Percentiles rank a stretch among this genome's conserved stretches.
Evolutionary conservation across 2,797 vertebrate species (phyloP).

Genomic region (Tinamus major): DNA sequence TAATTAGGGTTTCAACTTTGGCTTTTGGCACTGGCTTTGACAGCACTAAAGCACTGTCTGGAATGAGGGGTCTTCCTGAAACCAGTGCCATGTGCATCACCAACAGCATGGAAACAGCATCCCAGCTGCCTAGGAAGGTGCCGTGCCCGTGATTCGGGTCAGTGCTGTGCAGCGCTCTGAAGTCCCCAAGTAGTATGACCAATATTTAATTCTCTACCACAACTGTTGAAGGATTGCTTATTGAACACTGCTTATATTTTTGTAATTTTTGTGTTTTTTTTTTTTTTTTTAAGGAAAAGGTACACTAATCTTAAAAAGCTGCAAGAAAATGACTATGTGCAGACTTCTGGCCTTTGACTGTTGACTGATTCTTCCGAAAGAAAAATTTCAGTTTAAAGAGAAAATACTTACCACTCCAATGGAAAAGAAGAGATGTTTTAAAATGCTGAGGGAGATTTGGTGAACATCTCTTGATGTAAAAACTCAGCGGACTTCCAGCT

Average conservation of each 20-base stretch:
- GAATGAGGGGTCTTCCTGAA: not conserved
- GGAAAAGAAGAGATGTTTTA: not conserved
- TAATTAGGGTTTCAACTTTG: not conserved
- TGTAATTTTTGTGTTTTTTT: not conserved
- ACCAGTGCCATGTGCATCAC: not conserved
- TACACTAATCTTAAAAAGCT: not conserved
- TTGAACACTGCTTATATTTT: not conserved
- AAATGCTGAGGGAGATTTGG: not conserved
- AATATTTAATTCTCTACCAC: not conserved
- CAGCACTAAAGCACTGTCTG: not conserved
- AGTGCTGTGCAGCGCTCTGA: not conserved
- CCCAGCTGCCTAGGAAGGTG: not conserved
- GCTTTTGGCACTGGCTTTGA: too few species aligned
- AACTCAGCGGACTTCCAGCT: not conserved
- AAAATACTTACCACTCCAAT: not conserved
- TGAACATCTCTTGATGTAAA: not conserved
- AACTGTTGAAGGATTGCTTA: rapidly evolving
- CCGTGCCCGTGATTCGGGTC: not conserved
- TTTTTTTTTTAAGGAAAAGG: not conserved
- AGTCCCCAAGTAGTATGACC: not conserved
- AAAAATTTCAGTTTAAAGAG: not conserved
- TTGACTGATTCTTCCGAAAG: not conserved
- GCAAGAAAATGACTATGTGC: not conserved
- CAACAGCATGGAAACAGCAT: not conserved
- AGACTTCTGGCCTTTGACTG: not conserved